Percentiles rank a stretch among this genome's conserved stretches.
Conservation (phyloP, 1,140 invertebrate species). For the Amphibalanus amphitrite region DNA sequence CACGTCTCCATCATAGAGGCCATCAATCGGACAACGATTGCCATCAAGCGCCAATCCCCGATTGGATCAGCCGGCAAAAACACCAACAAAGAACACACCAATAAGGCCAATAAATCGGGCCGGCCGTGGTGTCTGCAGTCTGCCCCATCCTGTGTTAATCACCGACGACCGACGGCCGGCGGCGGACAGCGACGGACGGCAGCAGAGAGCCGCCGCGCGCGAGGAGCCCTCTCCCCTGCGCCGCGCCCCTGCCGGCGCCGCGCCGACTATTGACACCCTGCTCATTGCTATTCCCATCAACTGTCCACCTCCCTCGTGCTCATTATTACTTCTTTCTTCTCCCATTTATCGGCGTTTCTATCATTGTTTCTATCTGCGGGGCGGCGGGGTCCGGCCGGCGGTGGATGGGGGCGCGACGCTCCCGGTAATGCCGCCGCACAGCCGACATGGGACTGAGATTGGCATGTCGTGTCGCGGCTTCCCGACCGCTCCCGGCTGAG, state of each 20-base stretch:
- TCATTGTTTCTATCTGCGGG: background rate
- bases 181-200: background rate
- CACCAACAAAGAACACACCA: background rate
- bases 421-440: too few relatives aligned
- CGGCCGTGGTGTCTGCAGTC: too few relatives aligned
- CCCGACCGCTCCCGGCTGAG: too few relatives aligned
- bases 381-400: too few relatives aligned
- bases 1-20: background rate
- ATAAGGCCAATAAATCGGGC: background rate
- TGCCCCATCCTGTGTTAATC: background rate
- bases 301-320: background rate
- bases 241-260: too few relatives aligned
- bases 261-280: background rate
- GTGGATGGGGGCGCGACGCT: too few relatives aligned
- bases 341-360: slow-evolving; percentile 1
- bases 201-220: too few relatives aligned
- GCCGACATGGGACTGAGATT: background rate
- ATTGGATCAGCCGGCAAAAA: background rate
- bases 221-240: too few relatives aligned
- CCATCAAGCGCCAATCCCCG: background rate
- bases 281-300: slow-evolving; percentile 1
- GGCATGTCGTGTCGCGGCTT: background rate
- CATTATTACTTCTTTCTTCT: slow-evolving; percentile 2
- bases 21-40: background rate
- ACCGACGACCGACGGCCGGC: background rate